phyloP scores from a whole-genome alignment of 2,888 invertebrate genomes.

The Halocaridina rubra region DNA sequence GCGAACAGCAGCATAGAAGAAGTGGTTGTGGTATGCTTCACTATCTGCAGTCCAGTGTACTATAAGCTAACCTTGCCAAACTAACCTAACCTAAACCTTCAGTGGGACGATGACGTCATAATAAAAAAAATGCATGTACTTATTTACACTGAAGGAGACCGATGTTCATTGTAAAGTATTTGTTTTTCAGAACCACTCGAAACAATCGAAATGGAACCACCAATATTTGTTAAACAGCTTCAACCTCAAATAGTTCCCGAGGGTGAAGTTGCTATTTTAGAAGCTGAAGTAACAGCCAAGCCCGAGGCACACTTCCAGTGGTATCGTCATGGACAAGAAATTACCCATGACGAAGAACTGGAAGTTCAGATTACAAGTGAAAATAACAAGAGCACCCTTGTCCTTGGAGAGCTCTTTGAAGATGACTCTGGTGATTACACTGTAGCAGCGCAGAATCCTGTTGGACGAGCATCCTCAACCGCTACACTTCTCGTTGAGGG shows the following conservation, averaged over 20 bases:
- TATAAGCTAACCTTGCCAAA: no score
- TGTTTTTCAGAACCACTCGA: slow-evolving; percentile 64
- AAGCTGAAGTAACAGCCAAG: slow-evolving; percentile 80
- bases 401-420: slow-evolving; percentile 79
- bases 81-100: no score
- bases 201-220: slow-evolving; percentile 75
- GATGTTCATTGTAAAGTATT: no score
- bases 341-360: slow-evolving; percentile 69
- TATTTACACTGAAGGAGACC: no score
- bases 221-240: slow-evolving; percentile 79
- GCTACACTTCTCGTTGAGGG: slow-evolving; percentile 71
- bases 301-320: slow-evolving; percentile 88
- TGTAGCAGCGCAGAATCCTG: slow-evolving; percentile 89
- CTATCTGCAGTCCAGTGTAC: no score
- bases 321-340: slow-evolving; percentile 81
- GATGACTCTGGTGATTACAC: slow-evolving; percentile 83
- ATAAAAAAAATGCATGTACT: no score
- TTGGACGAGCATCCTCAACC: slow-evolving; percentile 88
- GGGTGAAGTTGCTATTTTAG: slow-evolving; percentile 83
- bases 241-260: slow-evolving; percentile 77
- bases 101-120: no score
- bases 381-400: slow-evolving; percentile 82
- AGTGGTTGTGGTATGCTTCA: no score
- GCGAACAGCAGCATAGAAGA: no score
- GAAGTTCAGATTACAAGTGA: slow-evolving; percentile 79